Conservation (phyloP, 1,140 invertebrate species). For the Leguminivora glycinivorella region DNA sequence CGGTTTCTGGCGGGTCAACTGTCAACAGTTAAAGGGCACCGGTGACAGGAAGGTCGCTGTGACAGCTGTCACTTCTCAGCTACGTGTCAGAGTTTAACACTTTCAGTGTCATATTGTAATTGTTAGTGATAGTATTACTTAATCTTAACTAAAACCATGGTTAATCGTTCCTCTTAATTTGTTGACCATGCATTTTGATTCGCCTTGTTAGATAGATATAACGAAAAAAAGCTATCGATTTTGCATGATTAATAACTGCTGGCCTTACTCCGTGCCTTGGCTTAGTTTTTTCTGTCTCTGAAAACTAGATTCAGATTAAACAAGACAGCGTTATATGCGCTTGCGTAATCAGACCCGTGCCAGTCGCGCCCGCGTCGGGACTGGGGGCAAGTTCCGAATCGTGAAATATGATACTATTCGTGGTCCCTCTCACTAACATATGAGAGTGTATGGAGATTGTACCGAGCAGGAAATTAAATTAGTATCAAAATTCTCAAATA, state of each 20-base stretch:
- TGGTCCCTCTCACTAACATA: not conserved
- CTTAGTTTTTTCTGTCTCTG: slow-evolving; percentile 11
- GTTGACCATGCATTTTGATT: not conserved
- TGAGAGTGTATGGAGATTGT: not conserved
- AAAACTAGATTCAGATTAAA: slow-evolving; percentile 26
- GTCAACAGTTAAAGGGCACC: slow-evolving; percentile 5
- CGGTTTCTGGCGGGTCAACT: not conserved
- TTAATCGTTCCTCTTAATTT: not conserved
- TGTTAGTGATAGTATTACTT: not conserved
- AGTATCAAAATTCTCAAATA: not conserved
- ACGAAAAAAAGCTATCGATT: slow-evolving; percentile 2
- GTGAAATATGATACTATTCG: not conserved
- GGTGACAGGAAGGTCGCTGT: slow-evolving; percentile 5
- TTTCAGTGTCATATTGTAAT: slow-evolving; percentile 1
- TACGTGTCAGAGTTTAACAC: not conserved
- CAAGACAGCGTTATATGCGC: slow-evolving; percentile 2
- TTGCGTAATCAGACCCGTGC: slow-evolving; percentile 16
- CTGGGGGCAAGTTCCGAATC: not conserved
- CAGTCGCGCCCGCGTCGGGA: not conserved
- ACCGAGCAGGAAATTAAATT: not conserved
- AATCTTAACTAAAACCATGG: not conserved
- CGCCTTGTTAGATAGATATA: not conserved
- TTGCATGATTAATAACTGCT: not conserved
- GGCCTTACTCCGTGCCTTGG: slow-evolving; percentile 19
- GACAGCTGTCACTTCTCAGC: slow-evolving; percentile 1